Percentiles rank a stretch among this genome's conserved stretches.
phyloP scores from a whole-genome alignment of 2,888 invertebrate genomes.

The Drosophila sordidula region DNA sequence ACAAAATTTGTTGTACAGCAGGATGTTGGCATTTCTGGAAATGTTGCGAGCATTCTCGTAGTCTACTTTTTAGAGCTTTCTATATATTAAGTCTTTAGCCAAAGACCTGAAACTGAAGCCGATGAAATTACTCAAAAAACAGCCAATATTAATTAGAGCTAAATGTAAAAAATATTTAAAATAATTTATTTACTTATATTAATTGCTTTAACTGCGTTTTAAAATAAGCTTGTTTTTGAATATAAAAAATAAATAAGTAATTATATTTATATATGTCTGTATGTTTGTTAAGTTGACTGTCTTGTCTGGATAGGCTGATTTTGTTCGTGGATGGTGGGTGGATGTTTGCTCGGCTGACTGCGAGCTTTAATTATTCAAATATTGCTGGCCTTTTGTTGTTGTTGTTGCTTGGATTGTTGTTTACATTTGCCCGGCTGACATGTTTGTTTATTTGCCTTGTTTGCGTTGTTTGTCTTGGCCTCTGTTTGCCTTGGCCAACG shows the following conservation, averaged over 20 bases:
- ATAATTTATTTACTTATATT: too few species aligned
- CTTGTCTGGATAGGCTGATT: not conserved
- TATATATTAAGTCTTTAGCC: too few species aligned
- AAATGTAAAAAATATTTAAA: too few species aligned
- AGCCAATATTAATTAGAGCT: too few species aligned
- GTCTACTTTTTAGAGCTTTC: slow-evolving; percentile 35
- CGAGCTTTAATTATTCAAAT: slow-evolving; percentile 65
- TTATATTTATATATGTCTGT: not conserved
- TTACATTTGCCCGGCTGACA: slow-evolving; percentile 26
- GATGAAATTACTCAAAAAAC: too few species aligned
- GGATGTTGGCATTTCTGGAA: too few species aligned
- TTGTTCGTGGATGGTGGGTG: not conserved
- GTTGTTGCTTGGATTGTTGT: slow-evolving; percentile 29
- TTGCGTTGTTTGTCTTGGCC: slow-evolving; percentile 31
- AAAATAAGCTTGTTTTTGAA: too few species aligned
- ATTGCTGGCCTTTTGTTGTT: slow-evolving; percentile 41
- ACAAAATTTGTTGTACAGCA: too few species aligned
- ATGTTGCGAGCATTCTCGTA: not conserved
- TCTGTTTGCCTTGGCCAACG: slow-evolving; percentile 45
- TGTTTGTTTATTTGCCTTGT: slow-evolving; percentile 36
- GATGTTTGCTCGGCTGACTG: slow-evolving; percentile 14
- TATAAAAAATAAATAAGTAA: too few species aligned
- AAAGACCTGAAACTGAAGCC: too few species aligned
- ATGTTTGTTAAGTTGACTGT: not conserved
- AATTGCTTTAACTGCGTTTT: too few species aligned